A percentile compares a stretch with the other conserved stretches of the same genome.
Evolutionary conservation across 2,888 invertebrate genomes (phyloP).

Genomic region (Muscina levida): DNA sequence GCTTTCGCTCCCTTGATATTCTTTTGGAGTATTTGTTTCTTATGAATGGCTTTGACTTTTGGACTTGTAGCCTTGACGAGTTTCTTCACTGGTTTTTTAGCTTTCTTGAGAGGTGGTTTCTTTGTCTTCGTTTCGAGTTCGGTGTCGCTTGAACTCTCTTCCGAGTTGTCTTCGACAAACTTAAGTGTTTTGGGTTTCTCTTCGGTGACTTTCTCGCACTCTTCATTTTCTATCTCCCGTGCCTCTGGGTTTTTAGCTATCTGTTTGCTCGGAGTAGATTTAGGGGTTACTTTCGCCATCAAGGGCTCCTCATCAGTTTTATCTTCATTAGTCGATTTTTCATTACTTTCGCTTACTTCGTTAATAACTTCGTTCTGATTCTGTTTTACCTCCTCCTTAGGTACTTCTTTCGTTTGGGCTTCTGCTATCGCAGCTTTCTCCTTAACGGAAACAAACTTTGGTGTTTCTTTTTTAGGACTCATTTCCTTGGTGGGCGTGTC

Average conservation of each 20-base stretch:
- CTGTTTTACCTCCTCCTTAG: slow-evolving; percentile 29
- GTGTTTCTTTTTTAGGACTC: slow-evolving; percentile 34
- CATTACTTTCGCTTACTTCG: neutral
- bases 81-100: slow-evolving; percentile 17
- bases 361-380: neutral
- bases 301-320: slow-evolving; percentile 28
- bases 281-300: neutral
- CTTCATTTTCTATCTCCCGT: slow-evolving; percentile 2
- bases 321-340: slow-evolving; percentile 32
- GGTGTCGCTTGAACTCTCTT: slow-evolving; percentile 41
- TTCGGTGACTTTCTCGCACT: neutral
- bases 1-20: slow-evolving; percentile 56
- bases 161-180: slow-evolving; percentile 32
- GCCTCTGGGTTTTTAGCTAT: slow-evolving; percentile 39
- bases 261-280: slow-evolving; percentile 29
- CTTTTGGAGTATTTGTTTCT: slow-evolving; percentile 63
- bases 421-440: slow-evolving; percentile 7
- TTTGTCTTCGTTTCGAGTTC: neutral
- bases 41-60: slow-evolving; percentile 55
- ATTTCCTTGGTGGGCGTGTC: slow-evolving; percentile 44
- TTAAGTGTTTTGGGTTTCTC: neutral
- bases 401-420: slow-evolving; percentile 24
- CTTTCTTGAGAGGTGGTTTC: slow-evolving; percentile 17
- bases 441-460: slow-evolving; percentile 43
- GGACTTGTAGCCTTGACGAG: slow-evolving; percentile 41